These are phyloP conservation scores for Stramonita haemastoma DNA, from an alignment of 2,888 invertebrate species.

Conservation along the genomic window DNA sequence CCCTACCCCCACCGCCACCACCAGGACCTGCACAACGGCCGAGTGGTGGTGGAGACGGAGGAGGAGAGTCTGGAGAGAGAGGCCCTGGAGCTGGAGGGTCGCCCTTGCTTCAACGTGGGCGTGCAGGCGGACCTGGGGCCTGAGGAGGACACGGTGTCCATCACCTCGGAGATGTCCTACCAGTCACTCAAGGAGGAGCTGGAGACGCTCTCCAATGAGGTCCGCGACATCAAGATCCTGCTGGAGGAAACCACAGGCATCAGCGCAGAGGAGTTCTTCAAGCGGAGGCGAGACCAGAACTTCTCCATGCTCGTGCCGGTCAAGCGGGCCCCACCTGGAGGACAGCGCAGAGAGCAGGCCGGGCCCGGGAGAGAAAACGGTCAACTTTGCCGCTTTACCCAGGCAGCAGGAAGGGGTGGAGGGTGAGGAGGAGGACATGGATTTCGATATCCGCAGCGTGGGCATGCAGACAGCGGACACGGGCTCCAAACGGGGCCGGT, in stretches of 20 bases:
- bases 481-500: background rate
- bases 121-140: slow-evolving; percentile 42
- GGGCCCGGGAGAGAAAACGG: slow-evolving; percentile 32
- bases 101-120: slow-evolving; percentile 41
- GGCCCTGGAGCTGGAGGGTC: slow-evolving; percentile 32
- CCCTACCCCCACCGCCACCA: background rate
- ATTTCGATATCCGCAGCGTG: slow-evolving; percentile 46
- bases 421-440: slow-evolving; percentile 28
- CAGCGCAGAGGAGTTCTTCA: slow-evolving; percentile 49
- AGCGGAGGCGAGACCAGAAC: background rate
- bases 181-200: slow-evolving; percentile 54
- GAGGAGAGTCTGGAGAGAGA: slow-evolving; percentile 33
- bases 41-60: slow-evolving; percentile 20
- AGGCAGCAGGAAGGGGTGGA: background rate
- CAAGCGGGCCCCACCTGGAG: background rate
- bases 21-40: background rate
- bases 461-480: slow-evolving; percentile 44
- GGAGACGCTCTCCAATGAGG: slow-evolving; percentile 58
- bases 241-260: slow-evolving; percentile 63
- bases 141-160: slow-evolving; percentile 44
- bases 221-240: slow-evolving; percentile 63
- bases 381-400: slow-evolving; percentile 40
- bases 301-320: background rate
- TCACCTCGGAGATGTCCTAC: slow-evolving; percentile 42
- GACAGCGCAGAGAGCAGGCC: slow-evolving; percentile 1